These are phyloP conservation scores for Phrynocephalus vlangalii DNA, from an alignment of 2,797 vertebrate genomes.

Conservation along the genomic window DNA sequence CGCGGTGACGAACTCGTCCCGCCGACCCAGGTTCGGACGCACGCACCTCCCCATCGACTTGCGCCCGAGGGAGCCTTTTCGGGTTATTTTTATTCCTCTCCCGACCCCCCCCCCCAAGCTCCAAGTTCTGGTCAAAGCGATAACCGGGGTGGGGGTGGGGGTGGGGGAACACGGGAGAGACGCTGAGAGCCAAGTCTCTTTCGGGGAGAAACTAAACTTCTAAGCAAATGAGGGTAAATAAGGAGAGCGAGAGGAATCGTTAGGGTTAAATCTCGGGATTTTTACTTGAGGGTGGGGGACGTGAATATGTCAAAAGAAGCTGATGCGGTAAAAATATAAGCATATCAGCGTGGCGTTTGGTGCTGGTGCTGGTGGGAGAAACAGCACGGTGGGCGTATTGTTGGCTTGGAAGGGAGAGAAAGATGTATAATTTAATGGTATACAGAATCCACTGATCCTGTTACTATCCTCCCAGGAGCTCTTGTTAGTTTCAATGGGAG, in stretches of 20 bases:
- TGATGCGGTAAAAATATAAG: slow-evolving; percentile 80
- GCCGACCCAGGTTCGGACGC: background rate
- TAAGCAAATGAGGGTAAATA: slow-evolving; percentile 85
- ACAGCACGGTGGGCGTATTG: slow-evolving; percentile 88
- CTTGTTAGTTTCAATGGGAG: slow-evolving; percentile 89
- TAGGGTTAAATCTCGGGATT: slow-evolving; percentile 78
- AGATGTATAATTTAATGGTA: slow-evolving; percentile 94
- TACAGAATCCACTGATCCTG: slow-evolving; percentile 85
- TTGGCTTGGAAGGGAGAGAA: slow-evolving; percentile 88
- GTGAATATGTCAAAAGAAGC: slow-evolving; percentile 77
- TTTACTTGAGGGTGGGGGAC: slow-evolving; percentile 59
- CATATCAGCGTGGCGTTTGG: slow-evolving; percentile 79
- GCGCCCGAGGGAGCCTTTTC: slow-evolving; percentile 62
- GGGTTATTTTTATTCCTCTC: no score
- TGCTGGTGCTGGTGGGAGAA: slow-evolving; percentile 67
- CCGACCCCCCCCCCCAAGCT: background rate
- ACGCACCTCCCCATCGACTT: slow-evolving; percentile 24
- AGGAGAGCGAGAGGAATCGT: slow-evolving; percentile 80
- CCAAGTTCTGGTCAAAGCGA: slow-evolving; percentile 71
- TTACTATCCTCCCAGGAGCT: slow-evolving; percentile 87
- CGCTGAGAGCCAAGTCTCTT: no score
- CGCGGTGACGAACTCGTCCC: slow-evolving; percentile 60
- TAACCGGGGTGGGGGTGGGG: slow-evolving; percentile 77
- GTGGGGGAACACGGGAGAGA: slow-evolving; percentile 59
- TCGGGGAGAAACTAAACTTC: slow-evolving; percentile 83